phyloP scores from a whole-genome alignment of 1,140 invertebrate genomes.

The Scaptomyza montana region DNA sequence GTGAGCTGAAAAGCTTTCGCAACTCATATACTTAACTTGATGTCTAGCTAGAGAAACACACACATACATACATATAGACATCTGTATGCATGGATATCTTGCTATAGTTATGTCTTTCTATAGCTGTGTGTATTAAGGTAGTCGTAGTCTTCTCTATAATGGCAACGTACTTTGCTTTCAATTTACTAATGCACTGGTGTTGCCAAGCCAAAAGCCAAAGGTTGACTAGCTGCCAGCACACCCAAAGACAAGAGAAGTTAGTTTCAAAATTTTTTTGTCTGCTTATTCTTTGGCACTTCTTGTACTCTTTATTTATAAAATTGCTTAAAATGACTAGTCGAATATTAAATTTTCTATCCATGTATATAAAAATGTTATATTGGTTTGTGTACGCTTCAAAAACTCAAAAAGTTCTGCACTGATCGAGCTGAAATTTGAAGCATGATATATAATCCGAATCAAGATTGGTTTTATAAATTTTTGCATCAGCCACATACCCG shows the following conservation, averaged over 20 bases:
- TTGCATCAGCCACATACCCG: no score
- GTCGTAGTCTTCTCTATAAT: conserved; percentile 47
- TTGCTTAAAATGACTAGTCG: not conserved
- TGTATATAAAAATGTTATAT: no score
- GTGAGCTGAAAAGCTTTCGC: conserved; percentile 35
- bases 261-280: conserved; percentile 3
- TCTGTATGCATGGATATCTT: not conserved
- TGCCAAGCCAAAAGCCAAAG: conserved; percentile 48
- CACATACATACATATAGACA: not conserved
- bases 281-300: not conserved
- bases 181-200: conserved; percentile 75
- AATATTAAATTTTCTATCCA: no score
- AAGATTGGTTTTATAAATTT: no score
- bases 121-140: conserved; percentile 47
- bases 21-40: conserved; percentile 43
- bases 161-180: conserved; percentile 66
- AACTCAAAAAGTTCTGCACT: no score
- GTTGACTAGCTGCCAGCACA: conserved; percentile 54
- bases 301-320: conserved; percentile 7
- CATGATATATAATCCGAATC: no score
- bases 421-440: no score
- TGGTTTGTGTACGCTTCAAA: no score
- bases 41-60: conserved; percentile 29
- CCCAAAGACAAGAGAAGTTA: conserved; percentile 34
- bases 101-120: conserved; percentile 17